Evolutionary conservation across 2,888 invertebrate genomes (phyloP).

Genomic region (Polyommatus icarus): DNA sequence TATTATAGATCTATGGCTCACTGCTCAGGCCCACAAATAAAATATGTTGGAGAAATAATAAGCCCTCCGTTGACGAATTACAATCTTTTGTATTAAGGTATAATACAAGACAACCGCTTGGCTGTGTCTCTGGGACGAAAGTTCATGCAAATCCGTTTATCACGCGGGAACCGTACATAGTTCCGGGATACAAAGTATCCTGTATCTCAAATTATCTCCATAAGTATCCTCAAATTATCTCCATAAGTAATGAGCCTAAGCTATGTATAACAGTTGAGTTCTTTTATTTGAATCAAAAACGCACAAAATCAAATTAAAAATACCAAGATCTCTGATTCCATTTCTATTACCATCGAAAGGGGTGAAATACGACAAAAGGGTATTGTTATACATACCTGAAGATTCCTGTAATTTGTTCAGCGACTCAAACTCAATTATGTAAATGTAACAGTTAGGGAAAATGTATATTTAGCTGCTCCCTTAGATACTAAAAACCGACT

Average conservation of each 20-base stretch:
- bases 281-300: background rate
- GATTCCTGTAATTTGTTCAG: background rate
- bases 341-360: background rate
- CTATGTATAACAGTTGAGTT: background rate
- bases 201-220: too few species aligned
- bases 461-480: background rate
- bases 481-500: too few species aligned
- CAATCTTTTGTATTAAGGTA: background rate
- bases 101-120: background rate
- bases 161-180: too few species aligned
- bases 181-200: too few species aligned
- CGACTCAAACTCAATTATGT: background rate
- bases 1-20: background rate
- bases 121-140: background rate
- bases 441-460: background rate
- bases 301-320: background rate
- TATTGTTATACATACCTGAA: background rate
- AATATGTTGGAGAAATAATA: background rate
- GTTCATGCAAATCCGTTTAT: too few species aligned
- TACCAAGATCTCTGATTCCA: background rate
- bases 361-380: background rate
- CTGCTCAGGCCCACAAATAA: background rate
- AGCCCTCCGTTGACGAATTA: slow-evolving; percentile 4
- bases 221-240: too few species aligned
- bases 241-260: too few species aligned